These are phyloP conservation scores for Cichladusa arquata DNA, from an alignment of 2,113 vertebrate species.

Conservation along the genomic window DNA sequence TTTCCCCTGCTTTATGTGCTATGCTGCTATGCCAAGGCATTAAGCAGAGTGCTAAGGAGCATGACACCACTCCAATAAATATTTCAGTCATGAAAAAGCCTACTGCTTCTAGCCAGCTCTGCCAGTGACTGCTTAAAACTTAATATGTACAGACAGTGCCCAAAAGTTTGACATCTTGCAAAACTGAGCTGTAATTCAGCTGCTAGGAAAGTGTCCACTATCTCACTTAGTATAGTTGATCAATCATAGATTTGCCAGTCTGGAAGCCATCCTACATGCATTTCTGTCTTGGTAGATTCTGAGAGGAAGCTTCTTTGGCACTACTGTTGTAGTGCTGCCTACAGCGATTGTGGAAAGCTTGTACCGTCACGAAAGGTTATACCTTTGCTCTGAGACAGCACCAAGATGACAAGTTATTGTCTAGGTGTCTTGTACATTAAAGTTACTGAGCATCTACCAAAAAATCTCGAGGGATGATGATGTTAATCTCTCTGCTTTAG, in stretches of 20 bases:
- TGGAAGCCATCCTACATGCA: background rate
- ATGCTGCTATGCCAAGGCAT: background rate
- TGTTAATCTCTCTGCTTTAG: background rate
- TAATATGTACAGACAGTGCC: background rate
- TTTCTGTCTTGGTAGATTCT: background rate
- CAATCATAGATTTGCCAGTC: background rate
- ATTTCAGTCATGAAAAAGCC: background rate
- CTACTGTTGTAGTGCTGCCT: background rate
- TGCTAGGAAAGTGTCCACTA: background rate
- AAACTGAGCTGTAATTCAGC: background rate
- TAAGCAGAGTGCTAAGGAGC: background rate
- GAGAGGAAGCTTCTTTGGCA: background rate
- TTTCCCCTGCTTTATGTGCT: background rate
- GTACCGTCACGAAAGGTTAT: background rate
- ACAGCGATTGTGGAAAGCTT: background rate
- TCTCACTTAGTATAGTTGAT: background rate
- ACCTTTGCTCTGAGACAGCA: background rate
- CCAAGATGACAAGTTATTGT: background rate
- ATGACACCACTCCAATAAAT: background rate
- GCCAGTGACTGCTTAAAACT: background rate
- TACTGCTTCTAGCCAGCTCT: background rate
- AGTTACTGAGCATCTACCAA: background rate
- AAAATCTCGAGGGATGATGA: accelerated
- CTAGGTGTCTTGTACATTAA: background rate
- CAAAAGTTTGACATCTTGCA: background rate